Percentiles rank a stretch among this genome's conserved stretches.
Conservation (phyloP, 1,140 invertebrate species). For the Probaryconus sp. region DNA sequence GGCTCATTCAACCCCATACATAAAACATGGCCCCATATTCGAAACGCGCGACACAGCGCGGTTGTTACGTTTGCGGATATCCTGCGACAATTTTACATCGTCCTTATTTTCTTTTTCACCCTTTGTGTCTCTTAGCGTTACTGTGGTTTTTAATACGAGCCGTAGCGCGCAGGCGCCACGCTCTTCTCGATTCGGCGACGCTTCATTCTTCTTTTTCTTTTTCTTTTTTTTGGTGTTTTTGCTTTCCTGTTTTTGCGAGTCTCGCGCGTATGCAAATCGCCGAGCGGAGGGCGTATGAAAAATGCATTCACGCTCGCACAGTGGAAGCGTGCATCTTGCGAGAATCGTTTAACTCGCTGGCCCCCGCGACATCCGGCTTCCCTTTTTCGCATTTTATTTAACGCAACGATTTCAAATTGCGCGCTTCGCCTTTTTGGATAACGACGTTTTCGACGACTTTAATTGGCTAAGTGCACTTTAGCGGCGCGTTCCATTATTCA, state of each 20-base stretch:
- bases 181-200: conserved; percentile 17
- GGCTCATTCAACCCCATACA: conserved; percentile 75
- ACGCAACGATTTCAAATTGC: conserved; percentile 26
- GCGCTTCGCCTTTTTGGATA: conserved; percentile 4
- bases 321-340: conserved; percentile 43
- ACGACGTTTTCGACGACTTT: background rate
- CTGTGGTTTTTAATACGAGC: conserved; percentile 25
- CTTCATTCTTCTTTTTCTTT: conserved; percentile 4
- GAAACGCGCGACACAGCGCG: conserved; percentile 37
- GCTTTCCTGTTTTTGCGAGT: conserved; percentile 28
- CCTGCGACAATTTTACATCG: conserved; percentile 27
- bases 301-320: conserved; percentile 49
- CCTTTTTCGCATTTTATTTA: conserved; percentile 20
- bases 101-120: conserved; percentile 27
- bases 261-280: conserved; percentile 61
- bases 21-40: conserved; percentile 74
- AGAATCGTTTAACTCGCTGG: conserved; percentile 49
- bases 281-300: conserved; percentile 51
- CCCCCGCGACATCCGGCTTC: conserved; percentile 51
- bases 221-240: background rate
- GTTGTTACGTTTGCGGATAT: conserved; percentile 24
- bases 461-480: conserved; percentile 10
- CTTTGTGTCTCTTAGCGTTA: conserved; percentile 9
- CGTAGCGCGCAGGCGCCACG: conserved; percentile 34
- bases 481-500: conserved; percentile 19